These are phyloP conservation scores for Caloenas nicobarica DNA, from an alignment of 2,113 vertebrate genomes.

Conservation along the genomic window DNA sequence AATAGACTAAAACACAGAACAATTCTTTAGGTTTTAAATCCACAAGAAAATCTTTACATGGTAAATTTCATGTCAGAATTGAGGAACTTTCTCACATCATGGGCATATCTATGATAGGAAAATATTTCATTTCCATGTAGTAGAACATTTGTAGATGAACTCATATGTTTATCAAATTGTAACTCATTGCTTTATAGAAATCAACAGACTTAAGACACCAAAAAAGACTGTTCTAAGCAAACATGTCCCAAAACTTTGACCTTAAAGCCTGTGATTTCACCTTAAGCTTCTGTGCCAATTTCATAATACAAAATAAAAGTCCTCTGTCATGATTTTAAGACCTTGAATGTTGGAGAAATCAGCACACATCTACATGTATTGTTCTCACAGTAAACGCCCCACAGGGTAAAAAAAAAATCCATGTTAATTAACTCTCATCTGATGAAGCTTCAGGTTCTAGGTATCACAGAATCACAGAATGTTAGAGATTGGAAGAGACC, in stretches of 20 bases:
- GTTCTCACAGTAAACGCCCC: not conserved
- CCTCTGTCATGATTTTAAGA: not conserved
- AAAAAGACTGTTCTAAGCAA: not conserved
- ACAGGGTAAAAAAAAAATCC: rapidly evolving
- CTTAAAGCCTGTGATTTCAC: not conserved
- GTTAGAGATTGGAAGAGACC: too few relatives aligned
- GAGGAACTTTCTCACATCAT: not conserved
- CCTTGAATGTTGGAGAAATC: not conserved
- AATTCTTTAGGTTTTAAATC: not conserved
- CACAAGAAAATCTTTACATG: not conserved
- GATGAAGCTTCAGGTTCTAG: not conserved
- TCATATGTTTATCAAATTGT: not conserved
- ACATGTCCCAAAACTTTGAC: not conserved
- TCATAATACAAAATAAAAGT: not conserved
- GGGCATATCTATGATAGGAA: not conserved
- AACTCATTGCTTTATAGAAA: not conserved
- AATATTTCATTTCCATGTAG: not conserved
- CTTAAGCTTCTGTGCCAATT: not conserved
- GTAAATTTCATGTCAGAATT: not conserved
- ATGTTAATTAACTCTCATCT: not conserved
- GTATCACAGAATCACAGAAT: too few relatives aligned
- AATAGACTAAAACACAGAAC: not conserved
- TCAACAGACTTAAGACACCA: not conserved
- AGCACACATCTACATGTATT: not conserved
- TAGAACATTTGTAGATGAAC: not conserved